These are phyloP conservation scores for Phodopus roborovskii DNA, from an alignment of 2,113 vertebrate species.

Conservation along the genomic window DNA sequence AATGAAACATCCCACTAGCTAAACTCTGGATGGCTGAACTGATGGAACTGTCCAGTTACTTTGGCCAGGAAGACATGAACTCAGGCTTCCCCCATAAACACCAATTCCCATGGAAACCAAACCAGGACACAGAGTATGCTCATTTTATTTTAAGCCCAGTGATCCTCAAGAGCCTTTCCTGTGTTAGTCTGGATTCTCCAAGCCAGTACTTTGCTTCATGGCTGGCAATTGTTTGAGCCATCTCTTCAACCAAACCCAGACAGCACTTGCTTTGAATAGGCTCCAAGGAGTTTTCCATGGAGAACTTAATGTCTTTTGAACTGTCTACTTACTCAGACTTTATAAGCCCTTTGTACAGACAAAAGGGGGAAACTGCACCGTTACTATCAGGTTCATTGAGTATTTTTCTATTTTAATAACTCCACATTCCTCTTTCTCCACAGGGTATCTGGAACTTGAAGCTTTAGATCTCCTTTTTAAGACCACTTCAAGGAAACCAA, in stretches of 20 bases:
- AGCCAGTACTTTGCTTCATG: conserved; percentile 32
- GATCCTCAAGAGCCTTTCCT: conserved; percentile 26
- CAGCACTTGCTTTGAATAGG: conserved; percentile 65
- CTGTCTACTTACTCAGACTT: conserved; percentile 65
- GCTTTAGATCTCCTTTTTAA: conserved; percentile 39
- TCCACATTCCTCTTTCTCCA: conserved; percentile 14
- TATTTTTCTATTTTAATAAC: conserved; percentile 3
- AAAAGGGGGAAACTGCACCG: background rate
- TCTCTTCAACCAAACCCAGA: conserved; percentile 61
- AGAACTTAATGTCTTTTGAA: conserved; percentile 68
- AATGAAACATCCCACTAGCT: conserved; percentile 6
- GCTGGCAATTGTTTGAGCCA: conserved; percentile 55
- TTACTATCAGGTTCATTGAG: conserved; percentile 51
- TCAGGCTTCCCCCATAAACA: conserved; percentile 69
- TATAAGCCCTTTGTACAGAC: conserved; percentile 56
- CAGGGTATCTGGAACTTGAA: conserved; percentile 39
- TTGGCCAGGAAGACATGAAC: conserved; percentile 50
- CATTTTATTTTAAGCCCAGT: conserved; percentile 56
- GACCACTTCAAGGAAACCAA: background rate
- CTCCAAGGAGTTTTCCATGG: conserved; percentile 73
- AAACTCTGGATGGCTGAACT: conserved; percentile 43
- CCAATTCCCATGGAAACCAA: conserved; percentile 76
- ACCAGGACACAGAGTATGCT: conserved; percentile 47
- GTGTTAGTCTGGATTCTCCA: conserved; percentile 45
- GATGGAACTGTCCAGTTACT: conserved; percentile 61